Percentiles rank a stretch among this genome's conserved stretches.
These are phyloP conservation scores for Phalacrocorax brasilianus DNA, from an alignment of 2,113 vertebrate genomes.

Conservation along the genomic window DNA sequence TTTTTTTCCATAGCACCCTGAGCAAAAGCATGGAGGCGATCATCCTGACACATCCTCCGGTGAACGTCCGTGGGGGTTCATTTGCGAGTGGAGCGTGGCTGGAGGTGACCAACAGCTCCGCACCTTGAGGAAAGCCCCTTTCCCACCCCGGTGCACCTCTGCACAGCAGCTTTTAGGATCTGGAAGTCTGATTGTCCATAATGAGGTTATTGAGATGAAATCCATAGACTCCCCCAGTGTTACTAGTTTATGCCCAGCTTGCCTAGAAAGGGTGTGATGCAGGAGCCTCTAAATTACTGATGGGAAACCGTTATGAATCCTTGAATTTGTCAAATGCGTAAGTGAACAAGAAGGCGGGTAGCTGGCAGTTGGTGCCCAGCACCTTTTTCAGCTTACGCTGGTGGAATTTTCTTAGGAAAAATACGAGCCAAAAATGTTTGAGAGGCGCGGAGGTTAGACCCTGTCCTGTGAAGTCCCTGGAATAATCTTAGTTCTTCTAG, in stretches of 20 bases:
- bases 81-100: accelerated
- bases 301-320: background rate
- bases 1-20: background rate
- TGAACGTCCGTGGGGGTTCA: background rate
- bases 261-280: background rate
- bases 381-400: background rate
- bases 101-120: background rate
- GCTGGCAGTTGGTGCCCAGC: background rate
- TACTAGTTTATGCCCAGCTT: background rate
- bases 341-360: background rate
- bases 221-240: background rate
- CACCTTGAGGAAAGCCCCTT: background rate
- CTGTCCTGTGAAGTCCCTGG: background rate
- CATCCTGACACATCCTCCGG: background rate
- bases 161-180: accelerated
- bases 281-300: background rate
- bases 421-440: background rate
- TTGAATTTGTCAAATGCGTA: background rate
- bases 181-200: accelerated
- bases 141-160: accelerated
- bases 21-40: background rate
- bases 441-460: background rate
- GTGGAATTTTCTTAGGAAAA: background rate
- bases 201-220: background rate
- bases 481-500: background rate